Evolutionary conservation across 2,888 invertebrate genomes (phyloP), one percentile per base, ranked within the genome.

Genomic region (Athalia rosae): DNA sequence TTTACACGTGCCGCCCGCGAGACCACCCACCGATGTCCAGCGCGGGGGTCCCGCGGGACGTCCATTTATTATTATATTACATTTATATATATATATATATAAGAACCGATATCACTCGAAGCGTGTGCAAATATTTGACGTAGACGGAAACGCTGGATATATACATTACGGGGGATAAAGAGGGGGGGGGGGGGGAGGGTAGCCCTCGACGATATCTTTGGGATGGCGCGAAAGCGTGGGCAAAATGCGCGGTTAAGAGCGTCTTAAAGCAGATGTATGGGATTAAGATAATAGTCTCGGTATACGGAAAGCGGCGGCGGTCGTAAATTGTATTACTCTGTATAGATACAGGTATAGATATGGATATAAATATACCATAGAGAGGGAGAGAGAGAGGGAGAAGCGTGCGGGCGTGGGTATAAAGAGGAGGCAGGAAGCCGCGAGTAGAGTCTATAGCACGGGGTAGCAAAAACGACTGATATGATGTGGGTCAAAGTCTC

Each of bases 211-310:
- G 28, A 28, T 28, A 28, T 28, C 28, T 28, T 28, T 2, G 56
- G 74, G 66, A 13, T 64, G 62, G 48, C 11, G 76, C 13, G 45
- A 58, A 58, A 71, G 58, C 15, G 11, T 4, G 61, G 45, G 2
- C 15, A 62, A 48, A 45, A 74, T n/a, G 48, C 28, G 7, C 48
- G 61, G 74, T 48, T 61, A 41, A 76, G 80, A 83, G 79, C 80
- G 79, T 86, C 88, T 88, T 88, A 88, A 88, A 88, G 87, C 85
- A 86, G 88, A 87, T 87, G 87, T 88, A 87, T 87, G 85, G 87
- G 87, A 88, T 88, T 88, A 88, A 89, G 88, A 89, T 88, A 87
- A 89, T 89, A 87, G 89, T 87, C 88, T 87, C 84, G 83, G 48
- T 61, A 53, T 61, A 74, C 74, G 79, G 85, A 87, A 84, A 28